A percentile compares a stretch with the other conserved stretches of the same genome.
Conservation (phyloP, 30 jellyfish, hydroid and myxozoan species). For the Aurelia sp. region DNA sequence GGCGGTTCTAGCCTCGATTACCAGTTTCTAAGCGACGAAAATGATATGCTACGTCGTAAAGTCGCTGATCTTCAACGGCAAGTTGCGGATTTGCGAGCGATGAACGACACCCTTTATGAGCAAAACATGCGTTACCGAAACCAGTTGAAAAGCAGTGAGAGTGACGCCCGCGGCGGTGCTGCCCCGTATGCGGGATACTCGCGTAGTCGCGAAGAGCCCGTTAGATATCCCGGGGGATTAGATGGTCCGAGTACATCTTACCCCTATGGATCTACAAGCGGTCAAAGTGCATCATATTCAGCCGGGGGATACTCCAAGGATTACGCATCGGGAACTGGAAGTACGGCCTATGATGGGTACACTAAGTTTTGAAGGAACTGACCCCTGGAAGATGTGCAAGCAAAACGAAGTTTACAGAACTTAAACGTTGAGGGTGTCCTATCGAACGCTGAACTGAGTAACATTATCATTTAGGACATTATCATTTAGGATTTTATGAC, state of each 20-base stretch:
- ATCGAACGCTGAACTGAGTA: too few relatives aligned
- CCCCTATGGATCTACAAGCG: conserved; percentile 25
- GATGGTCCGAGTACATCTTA: conserved; percentile 34
- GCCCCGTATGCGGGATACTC: conserved; percentile 50
- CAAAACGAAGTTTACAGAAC: too few relatives aligned
- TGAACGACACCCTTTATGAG: conserved; percentile 97
- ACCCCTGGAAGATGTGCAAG: too few relatives aligned
- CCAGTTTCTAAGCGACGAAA: conserved; percentile 81
- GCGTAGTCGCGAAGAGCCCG: conserved; percentile 62
- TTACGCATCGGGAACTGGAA: conserved; percentile 5
- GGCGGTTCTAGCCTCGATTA: conserved; percentile 70
- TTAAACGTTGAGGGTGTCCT: too few relatives aligned
- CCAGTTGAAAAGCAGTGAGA: conserved; percentile 80
- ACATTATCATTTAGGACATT: too few relatives aligned
- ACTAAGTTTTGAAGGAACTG: conserved; percentile 38
- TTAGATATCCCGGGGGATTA: conserved; percentile 52
- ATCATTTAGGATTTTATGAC: too few relatives aligned
- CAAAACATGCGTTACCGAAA: conserved; percentile 91
- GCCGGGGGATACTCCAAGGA: conserved; percentile 16
- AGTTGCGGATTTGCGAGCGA: conserved; percentile 93
- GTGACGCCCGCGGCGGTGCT: conserved; percentile 43
- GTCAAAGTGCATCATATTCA: background rate
- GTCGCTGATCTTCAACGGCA: conserved; percentile 96
- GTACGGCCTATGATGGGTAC: conserved; percentile 59
- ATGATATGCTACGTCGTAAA: conserved; percentile 93